Conservation (phyloP, 2,888 invertebrate species). For the Nesidiocoris tenuis region DNA sequence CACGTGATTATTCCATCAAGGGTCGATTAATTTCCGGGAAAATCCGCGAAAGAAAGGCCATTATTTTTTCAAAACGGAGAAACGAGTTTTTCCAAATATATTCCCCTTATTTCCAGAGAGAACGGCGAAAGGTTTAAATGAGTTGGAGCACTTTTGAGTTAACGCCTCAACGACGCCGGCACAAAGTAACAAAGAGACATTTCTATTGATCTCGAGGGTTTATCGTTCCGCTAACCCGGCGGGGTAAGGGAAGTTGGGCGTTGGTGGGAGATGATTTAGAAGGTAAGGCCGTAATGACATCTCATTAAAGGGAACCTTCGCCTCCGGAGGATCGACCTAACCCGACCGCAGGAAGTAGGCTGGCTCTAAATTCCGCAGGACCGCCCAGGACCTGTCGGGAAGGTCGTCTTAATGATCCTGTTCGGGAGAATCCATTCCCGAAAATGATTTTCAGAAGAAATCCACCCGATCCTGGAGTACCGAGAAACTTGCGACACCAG, state of each 20-base stretch:
- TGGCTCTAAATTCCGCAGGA: background rate
- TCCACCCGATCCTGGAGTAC: too few species aligned
- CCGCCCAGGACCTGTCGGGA: background rate
- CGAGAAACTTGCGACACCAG: too few species aligned
- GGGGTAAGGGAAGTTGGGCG: background rate
- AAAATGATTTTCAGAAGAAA: too few species aligned
- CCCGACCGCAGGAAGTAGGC: background rate
- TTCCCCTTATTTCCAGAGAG: background rate
- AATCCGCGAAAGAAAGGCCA: too few species aligned
- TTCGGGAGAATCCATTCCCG: too few species aligned
- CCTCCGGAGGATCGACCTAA: background rate
- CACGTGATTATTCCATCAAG: too few species aligned
- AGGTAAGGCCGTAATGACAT: slow-evolving; percentile 35
- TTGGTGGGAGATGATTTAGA: slow-evolving; percentile 24
- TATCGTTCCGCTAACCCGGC: background rate
- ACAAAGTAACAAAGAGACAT: slow-evolving; percentile 16
- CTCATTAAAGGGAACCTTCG: slow-evolving; percentile 30
- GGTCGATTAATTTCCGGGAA: too few species aligned
- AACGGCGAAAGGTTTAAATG: background rate
- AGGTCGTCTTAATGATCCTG: background rate
- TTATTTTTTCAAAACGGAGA: too few species aligned
- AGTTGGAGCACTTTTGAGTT: background rate
- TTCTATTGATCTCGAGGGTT: slow-evolving; percentile 19
- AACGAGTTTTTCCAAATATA: too few species aligned
- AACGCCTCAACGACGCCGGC: slow-evolving; percentile 17